Percentiles rank a stretch among this genome's conserved stretches.
Evolutionary conservation across 2,888 invertebrate species (phyloP).

Genomic region (Bellardia bayeri): DNA sequence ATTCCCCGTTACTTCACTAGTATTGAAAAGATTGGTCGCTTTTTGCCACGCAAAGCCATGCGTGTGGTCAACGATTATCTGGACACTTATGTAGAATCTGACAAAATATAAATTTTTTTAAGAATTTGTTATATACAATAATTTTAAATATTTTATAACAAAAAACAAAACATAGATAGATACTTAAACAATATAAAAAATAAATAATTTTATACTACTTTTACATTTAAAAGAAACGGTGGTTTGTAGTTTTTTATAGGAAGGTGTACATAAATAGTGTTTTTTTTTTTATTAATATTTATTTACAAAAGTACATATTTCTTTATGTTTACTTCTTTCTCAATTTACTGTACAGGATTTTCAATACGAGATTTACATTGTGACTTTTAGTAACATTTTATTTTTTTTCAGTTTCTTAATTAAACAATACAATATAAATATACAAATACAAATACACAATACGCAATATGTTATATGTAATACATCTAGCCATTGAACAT

Average conservation of each 20-base stretch:
- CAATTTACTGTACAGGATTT: conserved; percentile 50
- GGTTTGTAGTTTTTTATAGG: conserved; percentile 59
- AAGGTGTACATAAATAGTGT: conserved; percentile 72
- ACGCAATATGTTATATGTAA: too few relatives aligned
- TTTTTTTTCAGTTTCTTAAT: conserved; percentile 30
- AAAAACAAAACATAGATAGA: conserved; percentile 24
- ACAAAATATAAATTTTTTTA: conserved; percentile 77
- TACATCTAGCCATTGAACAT: conserved; percentile 23
- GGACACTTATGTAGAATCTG: conserved; percentile 87
- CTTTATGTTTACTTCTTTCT: conserved; percentile 49
- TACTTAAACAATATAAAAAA: conserved; percentile 47
- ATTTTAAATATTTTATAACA: conserved; percentile 5
- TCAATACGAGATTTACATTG: conserved; percentile 55
- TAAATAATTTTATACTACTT: conserved; percentile 32
- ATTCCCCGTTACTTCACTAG: conserved; percentile 87
- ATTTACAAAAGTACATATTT: conserved; percentile 61
- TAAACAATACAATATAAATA: conserved; percentile 30
- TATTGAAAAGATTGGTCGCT: conserved; percentile 83
- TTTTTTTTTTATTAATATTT: conserved; percentile 55
- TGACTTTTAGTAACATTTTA: conserved; percentile 44
- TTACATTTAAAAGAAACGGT: conserved; percentile 34
- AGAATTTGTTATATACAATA: neutral
- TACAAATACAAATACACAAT: conserved; percentile 22
- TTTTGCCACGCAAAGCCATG: conserved; percentile 86
- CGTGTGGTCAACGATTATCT: conserved; percentile 87